Conservation (phyloP, 2,113 vertebrate genomes). For the Burhinus oedicnemus region DNA sequence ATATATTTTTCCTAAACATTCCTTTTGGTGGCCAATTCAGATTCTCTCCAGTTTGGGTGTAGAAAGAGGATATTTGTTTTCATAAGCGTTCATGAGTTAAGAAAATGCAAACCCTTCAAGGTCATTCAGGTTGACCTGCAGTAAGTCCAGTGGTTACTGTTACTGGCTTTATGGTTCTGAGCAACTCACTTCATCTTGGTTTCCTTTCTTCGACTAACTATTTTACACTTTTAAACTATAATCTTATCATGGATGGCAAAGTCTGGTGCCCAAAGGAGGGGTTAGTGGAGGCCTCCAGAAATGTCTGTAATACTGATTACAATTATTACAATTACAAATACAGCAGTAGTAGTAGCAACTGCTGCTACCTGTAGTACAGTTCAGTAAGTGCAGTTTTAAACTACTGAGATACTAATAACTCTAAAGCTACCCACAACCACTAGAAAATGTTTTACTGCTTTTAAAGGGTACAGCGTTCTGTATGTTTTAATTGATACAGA, state of each 20-base stretch:
- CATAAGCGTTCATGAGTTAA: not conserved
- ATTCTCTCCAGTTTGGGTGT: not conserved
- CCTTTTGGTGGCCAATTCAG: not conserved
- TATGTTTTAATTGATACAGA: not conserved
- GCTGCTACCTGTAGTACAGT: not conserved
- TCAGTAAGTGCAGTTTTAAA: not conserved
- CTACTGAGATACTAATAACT: not conserved
- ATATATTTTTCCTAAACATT: not conserved
- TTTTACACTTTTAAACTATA: not conserved
- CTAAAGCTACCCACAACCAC: not conserved
- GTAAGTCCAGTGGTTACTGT: not conserved
- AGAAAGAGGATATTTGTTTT: not conserved
- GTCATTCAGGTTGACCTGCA: not conserved
- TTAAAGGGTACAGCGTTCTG: not conserved
- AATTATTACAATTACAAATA: not conserved
- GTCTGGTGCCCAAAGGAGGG: not conserved
- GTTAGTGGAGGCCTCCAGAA: not conserved
- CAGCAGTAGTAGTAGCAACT: not conserved
- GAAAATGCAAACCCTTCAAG: not conserved
- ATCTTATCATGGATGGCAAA: not conserved
- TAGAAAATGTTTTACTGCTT: not conserved
- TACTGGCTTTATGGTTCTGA: not conserved
- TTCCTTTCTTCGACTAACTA: not conserved
- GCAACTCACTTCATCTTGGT: not conserved
- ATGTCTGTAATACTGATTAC: not conserved